These are phyloP conservation scores for Coecobrya sp. DNA, from an alignment of 2,888 invertebrate genomes.

Conservation along the genomic window DNA sequence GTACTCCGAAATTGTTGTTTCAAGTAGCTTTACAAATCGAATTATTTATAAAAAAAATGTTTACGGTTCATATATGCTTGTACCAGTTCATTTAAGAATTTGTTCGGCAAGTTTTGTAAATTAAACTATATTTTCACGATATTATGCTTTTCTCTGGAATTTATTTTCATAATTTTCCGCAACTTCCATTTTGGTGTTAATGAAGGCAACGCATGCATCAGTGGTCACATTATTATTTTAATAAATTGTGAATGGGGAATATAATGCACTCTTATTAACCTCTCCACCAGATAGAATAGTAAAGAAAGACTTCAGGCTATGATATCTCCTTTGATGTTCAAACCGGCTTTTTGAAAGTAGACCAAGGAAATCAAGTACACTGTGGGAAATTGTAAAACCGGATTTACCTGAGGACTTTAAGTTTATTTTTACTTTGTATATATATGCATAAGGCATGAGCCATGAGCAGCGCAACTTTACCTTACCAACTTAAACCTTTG, in stretches of 20 bases:
- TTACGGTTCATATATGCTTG: neutral
- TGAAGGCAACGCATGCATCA: no score
- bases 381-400: neutral
- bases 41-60: constrained; percentile 31
- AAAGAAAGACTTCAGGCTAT: no score
- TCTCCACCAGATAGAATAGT: no score
- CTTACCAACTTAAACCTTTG: no score
- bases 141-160: neutral
- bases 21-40: constrained; percentile 41
- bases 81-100: constrained; percentile 29
- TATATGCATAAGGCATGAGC: no score
- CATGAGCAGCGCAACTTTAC: no score
- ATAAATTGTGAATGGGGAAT: no score
- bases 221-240: no score
- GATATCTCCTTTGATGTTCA: no score
- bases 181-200: no score
- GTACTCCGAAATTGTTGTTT: neutral
- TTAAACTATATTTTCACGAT: constrained; percentile 46
- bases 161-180: neutral
- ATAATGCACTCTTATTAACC: no score
- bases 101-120: constrained; percentile 51
- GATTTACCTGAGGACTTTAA: neutral
- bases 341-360: constrained; percentile 12
- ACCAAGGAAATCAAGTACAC: neutral
- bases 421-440: no score